A percentile compares a stretch with the other conserved stretches of the same genome.
These are phyloP conservation scores for Taxidea taxus DNA, from an alignment of 2,113 vertebrate genomes.

Conservation along the genomic window DNA sequence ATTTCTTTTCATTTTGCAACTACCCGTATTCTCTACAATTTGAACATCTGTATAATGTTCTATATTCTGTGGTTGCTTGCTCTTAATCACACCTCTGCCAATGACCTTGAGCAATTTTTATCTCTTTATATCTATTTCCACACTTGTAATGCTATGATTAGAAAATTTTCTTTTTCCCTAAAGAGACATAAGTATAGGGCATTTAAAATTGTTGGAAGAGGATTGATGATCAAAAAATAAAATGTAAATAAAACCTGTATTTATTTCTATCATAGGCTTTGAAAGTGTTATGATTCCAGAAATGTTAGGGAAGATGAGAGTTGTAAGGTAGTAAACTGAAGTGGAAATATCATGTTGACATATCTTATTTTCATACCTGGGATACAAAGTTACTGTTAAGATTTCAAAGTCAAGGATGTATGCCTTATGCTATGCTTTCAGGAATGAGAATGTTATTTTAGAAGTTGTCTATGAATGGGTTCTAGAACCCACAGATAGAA, in stretches of 20 bases:
- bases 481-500: neutral
- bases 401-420: neutral
- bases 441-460: neutral
- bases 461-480: neutral
- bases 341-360: neutral
- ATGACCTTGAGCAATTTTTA: neutral
- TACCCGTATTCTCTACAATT: neutral
- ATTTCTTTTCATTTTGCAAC: neutral
- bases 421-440: neutral
- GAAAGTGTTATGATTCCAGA: neutral
- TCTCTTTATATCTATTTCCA: neutral
- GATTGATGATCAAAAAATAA: neutral
- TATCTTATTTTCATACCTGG: neutral
- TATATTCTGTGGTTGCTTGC: neutral
- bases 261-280: neutral
- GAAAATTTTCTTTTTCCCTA: neutral
- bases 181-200: neutral
- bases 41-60: neutral
- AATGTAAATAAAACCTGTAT: neutral
- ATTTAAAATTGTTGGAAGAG: neutral
- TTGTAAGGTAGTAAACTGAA: neutral
- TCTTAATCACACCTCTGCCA: neutral
- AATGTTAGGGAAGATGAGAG: neutral
- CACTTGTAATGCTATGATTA: neutral
- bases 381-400: neutral